Evolutionary conservation across 1,140 invertebrate species (phyloP).

Genomic region (Drosophila orosa): DNA sequence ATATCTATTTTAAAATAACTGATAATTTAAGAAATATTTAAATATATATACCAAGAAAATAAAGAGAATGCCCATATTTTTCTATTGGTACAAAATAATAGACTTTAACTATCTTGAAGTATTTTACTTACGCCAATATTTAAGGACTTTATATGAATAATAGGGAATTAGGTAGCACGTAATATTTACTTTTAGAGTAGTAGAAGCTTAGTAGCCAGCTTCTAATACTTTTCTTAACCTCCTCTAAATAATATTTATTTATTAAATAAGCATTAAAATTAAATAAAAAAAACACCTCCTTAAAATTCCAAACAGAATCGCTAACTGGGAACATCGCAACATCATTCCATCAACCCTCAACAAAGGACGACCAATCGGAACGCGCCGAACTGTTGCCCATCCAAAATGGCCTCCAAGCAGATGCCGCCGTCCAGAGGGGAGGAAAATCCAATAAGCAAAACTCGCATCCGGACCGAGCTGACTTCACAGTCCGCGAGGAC

Average conservation of each 20-base stretch:
- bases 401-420: conserved; percentile 66
- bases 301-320: not conserved
- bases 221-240: not conserved
- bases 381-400: conserved; percentile 59
- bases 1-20: not conserved
- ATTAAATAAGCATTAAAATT: too few species aligned
- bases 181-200: not conserved
- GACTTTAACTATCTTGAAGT: not conserved
- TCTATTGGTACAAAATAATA: not conserved
- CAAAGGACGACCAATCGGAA: conserved; percentile 49
- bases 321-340: conserved; percentile 11
- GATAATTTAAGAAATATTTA: not conserved
- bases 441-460: conserved; percentile 69
- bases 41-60: fast-evolving
- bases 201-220: not conserved
- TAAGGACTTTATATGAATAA: not conserved
- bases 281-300: not conserved
- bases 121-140: too few species aligned
- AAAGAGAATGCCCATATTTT: too few species aligned
- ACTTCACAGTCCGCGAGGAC: conserved; percentile 32
- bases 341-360: conserved; percentile 10
- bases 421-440: conserved; percentile 41
- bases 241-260: too few species aligned
- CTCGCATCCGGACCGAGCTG: conserved; percentile 9
- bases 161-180: not conserved